phyloP scores from a whole-genome alignment of 2,113 vertebrate species.

The Chaetorhynchus papuensis region DNA sequence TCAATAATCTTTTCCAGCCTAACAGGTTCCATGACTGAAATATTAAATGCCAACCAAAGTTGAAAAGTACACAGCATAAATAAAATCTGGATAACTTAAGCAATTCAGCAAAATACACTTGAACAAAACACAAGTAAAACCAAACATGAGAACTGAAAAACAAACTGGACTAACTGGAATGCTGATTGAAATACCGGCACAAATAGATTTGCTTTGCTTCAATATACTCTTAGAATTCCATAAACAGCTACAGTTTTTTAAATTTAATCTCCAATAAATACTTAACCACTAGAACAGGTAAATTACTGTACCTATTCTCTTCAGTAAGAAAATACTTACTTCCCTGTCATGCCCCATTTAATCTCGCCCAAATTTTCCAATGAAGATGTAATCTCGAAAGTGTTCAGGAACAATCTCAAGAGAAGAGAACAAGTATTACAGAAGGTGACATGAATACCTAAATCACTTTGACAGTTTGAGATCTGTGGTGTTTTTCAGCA shows the following conservation, averaged over 20 bases:
- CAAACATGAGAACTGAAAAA: background rate
- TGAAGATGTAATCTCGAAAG: constrained; percentile 16
- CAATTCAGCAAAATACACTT: background rate
- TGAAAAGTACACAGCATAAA: background rate
- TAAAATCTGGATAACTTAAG: background rate
- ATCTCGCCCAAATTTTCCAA: constrained; percentile 59
- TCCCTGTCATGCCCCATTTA: constrained; percentile 14
- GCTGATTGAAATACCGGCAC: background rate
- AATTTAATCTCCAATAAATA: background rate
- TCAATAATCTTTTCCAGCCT: background rate
- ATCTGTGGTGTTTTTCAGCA: background rate
- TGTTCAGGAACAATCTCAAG: constrained; percentile 24
- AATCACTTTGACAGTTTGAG: background rate
- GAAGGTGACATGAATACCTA: background rate
- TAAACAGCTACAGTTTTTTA: background rate
- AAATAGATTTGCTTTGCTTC: background rate
- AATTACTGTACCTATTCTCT: background rate
- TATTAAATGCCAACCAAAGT: background rate
- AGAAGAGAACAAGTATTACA: background rate
- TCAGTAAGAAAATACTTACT: constrained; percentile 60
- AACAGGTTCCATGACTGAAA: background rate
- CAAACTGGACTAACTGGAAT: background rate
- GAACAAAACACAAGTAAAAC: background rate
- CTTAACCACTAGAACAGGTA: background rate
- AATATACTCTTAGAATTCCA: background rate